Evolutionary conservation across 2,797 vertebrate genomes (phyloP).

Genomic region (Pachyuromys duprasi): DNA sequence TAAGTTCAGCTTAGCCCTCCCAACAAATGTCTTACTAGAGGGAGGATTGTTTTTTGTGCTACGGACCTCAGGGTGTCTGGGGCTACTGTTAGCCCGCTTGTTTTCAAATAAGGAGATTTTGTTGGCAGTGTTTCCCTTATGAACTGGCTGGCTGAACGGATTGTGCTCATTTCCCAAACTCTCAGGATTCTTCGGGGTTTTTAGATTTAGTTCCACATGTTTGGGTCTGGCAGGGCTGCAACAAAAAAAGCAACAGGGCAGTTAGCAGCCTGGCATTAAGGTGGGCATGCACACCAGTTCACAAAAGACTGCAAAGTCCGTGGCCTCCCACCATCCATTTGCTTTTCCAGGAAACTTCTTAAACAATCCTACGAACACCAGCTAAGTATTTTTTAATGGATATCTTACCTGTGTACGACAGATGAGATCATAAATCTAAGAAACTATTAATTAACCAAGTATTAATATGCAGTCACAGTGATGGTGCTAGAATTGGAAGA

Average conservation of each 20-base stretch:
- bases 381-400: not conserved
- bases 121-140: slow-evolving; percentile 87
- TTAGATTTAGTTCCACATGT: slow-evolving; percentile 89
- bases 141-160: slow-evolving; percentile 85
- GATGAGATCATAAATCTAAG: slow-evolving; percentile 16
- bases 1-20: slow-evolving; percentile 88
- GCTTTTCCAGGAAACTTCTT: not conserved
- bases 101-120: slow-evolving; percentile 93
- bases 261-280: slow-evolving; percentile 65
- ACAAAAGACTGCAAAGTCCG: not conserved
- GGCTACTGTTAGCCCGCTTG: slow-evolving; percentile 84
- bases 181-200: slow-evolving; percentile 84
- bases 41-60: slow-evolving; percentile 79
- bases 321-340: not conserved
- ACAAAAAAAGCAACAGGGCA: slow-evolving; percentile 75
- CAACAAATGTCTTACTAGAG: slow-evolving; percentile 86
- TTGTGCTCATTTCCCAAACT: slow-evolving; percentile 84
- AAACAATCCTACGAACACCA: slow-evolving; percentile 37
- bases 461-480: not conserved
- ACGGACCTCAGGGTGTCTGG: slow-evolving; percentile 81
- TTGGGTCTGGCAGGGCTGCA: slow-evolving; percentile 89
- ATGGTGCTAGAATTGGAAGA: not conserved
- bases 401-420: slow-evolving; percentile 11
- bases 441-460: not conserved
- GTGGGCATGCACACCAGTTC: not conserved